A percentile compares a stretch with the other conserved stretches of the same genome.
These are phyloP conservation scores for Octopus bimaculoides DNA, from an alignment of 1,140 invertebrate species.

Conservation along the genomic window DNA sequence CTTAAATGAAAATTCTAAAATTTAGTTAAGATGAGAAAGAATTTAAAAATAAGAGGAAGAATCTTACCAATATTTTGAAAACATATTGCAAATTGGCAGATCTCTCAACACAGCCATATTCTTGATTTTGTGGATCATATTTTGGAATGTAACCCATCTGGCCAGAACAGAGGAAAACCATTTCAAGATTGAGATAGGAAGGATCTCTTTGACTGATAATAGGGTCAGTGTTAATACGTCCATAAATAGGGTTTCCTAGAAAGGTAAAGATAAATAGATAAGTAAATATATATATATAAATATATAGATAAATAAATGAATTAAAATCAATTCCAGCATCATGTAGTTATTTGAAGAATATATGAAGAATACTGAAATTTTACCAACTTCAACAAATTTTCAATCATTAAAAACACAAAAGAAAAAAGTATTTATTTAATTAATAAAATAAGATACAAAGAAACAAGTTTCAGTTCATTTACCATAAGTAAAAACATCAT, in stretches of 20 bases:
- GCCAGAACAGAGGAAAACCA: conserved; percentile 58
- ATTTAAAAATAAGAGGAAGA: background rate
- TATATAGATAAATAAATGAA: no score
- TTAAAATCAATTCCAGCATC: no score
- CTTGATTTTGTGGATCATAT: conserved; percentile 51
- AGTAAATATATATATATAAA: no score
- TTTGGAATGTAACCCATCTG: conserved; percentile 58
- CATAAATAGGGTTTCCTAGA: conserved; percentile 55
- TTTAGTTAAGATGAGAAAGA: background rate
- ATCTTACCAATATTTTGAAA: conserved; percentile 55
- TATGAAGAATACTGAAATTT: no score
- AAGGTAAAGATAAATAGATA: background rate
- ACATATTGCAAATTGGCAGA: conserved; percentile 50
- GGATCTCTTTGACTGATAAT: conserved; percentile 49
- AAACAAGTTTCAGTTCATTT: background rate
- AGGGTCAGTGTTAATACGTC: conserved; percentile 54
- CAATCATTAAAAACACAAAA: no score
- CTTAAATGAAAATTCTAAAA: no score
- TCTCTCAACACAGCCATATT: conserved; percentile 56
- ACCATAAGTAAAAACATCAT: conserved; percentile 41
- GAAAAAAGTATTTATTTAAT: background rate
- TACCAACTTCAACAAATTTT: no score
- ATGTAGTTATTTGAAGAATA: no score
- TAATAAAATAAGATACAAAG: background rate
- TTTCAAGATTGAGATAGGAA: conserved; percentile 52